These are phyloP conservation scores for Psophia crepitans DNA, from an alignment of 2,113 vertebrate species.

Conservation along the genomic window DNA sequence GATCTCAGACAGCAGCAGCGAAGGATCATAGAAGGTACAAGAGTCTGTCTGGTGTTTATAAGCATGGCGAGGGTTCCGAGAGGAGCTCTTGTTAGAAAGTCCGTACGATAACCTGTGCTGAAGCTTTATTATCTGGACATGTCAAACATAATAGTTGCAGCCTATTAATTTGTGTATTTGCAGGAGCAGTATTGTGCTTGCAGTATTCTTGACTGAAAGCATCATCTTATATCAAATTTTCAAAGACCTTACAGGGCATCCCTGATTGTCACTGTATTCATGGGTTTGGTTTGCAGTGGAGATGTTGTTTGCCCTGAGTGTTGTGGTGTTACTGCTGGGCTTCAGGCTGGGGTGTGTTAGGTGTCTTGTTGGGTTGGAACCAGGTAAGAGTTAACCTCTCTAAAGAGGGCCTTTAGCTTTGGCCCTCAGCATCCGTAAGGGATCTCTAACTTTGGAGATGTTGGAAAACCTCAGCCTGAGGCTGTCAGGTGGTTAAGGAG, in stretches of 20 bases:
- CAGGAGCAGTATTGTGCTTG: neutral
- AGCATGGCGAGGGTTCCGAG: neutral
- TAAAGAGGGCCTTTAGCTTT: neutral
- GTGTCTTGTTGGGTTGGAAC: neutral
- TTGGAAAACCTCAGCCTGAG: neutral
- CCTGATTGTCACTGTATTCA: rapidly evolving
- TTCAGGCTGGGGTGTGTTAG: neutral
- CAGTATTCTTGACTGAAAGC: neutral
- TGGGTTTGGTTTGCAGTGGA: neutral
- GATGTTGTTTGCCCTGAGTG: neutral
- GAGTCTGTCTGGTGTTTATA: neutral
- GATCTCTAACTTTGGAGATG: neutral
- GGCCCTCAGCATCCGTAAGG: neutral
- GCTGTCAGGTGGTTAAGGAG: neutral
- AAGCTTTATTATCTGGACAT: neutral
- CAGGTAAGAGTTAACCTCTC: neutral
- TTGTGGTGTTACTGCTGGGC: neutral
- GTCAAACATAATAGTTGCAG: neutral
- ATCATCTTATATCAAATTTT: neutral
- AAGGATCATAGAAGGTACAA: slow-evolving; percentile 87
- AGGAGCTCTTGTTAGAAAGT: neutral
- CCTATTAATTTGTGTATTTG: neutral
- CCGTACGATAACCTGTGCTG: neutral
- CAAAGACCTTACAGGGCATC: neutral
- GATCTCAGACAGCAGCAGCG: slow-evolving; percentile 92